These are phyloP conservation scores for Jordanella pulchra DNA, from an alignment of 2,797 vertebrate species.

Conservation along the genomic window DNA sequence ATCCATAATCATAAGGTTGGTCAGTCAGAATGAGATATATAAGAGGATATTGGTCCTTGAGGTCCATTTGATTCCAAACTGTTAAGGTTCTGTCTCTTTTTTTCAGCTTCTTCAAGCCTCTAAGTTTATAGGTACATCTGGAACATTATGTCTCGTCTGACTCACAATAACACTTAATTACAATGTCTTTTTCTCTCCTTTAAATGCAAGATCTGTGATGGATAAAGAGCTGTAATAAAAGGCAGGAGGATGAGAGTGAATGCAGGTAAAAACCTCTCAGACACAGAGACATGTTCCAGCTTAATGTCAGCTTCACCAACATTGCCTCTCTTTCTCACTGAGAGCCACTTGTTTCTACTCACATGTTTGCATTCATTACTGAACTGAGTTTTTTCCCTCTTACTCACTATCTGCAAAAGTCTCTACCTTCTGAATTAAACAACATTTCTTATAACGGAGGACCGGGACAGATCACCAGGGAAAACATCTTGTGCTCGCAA, in stretches of 20 bases:
- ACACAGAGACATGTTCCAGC: slow-evolving; percentile 9
- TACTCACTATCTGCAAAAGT: slow-evolving; percentile 45
- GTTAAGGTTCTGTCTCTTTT: slow-evolving; percentile 10
- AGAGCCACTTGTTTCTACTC: slow-evolving; percentile 28
- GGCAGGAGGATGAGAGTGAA: slow-evolving; percentile 24
- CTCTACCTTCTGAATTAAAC: slow-evolving; percentile 52
- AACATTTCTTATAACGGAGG: slow-evolving; percentile 59
- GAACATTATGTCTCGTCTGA: slow-evolving; percentile 32
- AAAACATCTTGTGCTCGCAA: slow-evolving; percentile 73
- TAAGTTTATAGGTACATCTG: slow-evolving; percentile 23
- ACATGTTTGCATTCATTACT: slow-evolving; percentile 47
- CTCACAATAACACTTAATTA: slow-evolving; percentile 56
- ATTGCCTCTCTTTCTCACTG: slow-evolving; percentile 18
- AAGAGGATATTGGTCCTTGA: neutral
- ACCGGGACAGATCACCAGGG: slow-evolving; percentile 45
- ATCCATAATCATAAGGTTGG: neutral
- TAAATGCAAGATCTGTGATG: slow-evolving; percentile 18
- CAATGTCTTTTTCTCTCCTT: slow-evolving; percentile 15
- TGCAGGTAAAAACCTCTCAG: slow-evolving; percentile 7
- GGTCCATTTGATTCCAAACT: neutral
- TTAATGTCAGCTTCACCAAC: slow-evolving; percentile 21
- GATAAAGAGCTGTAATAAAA: slow-evolving; percentile 25
- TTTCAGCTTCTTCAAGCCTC: slow-evolving; percentile 8
- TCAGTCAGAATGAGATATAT: slow-evolving; percentile 10
- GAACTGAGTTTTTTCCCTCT: slow-evolving; percentile 33